These are phyloP conservation scores for Nasua narica DNA, from an alignment of 2,797 vertebrate genomes.

Conservation along the genomic window DNA sequence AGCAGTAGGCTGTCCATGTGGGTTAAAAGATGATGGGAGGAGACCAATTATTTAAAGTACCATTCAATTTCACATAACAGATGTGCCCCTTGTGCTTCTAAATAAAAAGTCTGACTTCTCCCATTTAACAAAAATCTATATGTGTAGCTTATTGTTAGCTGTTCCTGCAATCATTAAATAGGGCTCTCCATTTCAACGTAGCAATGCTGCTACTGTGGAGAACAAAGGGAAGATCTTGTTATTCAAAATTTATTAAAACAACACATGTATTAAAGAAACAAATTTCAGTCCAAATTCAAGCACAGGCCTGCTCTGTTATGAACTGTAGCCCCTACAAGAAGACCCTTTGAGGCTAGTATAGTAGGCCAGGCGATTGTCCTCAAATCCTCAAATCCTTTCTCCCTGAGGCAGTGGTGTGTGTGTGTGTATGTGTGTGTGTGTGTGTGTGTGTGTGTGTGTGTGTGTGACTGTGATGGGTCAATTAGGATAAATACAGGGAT, in stretches of 20 bases:
- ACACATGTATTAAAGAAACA: not conserved
- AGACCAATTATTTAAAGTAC: not conserved
- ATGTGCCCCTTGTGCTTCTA: not conserved
- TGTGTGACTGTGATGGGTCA: not conserved
- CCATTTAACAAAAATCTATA: not conserved
- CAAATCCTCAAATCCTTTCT: not conserved
- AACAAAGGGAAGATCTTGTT: not conserved
- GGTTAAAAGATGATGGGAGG: not conserved
- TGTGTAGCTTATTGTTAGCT: not conserved
- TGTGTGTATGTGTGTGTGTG: not conserved
- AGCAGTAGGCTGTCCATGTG: not conserved
- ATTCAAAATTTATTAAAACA: constrained; percentile 27
- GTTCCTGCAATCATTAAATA: not conserved
- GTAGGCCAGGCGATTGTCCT: not conserved
- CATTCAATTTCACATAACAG: constrained; percentile 2
- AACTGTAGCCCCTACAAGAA: not conserved
- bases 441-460: not conserved
- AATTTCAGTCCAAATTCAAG: not conserved
- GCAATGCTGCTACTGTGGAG: not conserved
- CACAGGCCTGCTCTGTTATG: not conserved
- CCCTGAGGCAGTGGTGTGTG: not conserved
- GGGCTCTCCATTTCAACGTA: not conserved
- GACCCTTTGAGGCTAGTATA: not conserved
- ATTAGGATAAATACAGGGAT: constrained; percentile 3
- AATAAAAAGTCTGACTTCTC: not conserved